These are phyloP conservation scores for Sialis fuliginosa DNA, from an alignment of 2,888 invertebrate species.

Conservation along the genomic window DNA sequence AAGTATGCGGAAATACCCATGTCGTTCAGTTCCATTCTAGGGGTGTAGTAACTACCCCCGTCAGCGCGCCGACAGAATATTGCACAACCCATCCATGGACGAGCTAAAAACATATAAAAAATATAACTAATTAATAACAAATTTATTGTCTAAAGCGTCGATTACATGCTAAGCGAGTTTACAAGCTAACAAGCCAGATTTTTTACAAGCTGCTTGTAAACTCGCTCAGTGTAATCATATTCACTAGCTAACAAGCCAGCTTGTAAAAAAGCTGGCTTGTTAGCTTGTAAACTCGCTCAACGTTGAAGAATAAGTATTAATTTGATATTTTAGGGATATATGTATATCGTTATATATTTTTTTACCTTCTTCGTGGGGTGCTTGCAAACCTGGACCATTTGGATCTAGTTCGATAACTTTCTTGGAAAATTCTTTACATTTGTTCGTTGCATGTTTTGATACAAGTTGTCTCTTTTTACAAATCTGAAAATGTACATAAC, in stretches of 20 bases:
- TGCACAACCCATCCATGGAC: constrained; percentile 64
- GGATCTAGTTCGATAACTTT: constrained; percentile 41
- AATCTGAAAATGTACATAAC: no score
- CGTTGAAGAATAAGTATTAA: no score
- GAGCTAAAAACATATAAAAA: constrained; percentile 23
- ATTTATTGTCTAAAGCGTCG: no score
- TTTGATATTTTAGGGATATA: not conserved
- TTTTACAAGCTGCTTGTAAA: no score
- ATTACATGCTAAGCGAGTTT: no score
- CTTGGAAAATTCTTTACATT: constrained; percentile 44
- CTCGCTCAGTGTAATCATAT: no score
- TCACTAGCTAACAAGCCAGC: no score
- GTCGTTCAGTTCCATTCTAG: constrained; percentile 56
- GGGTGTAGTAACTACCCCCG: constrained; percentile 53
- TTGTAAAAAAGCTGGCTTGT: no score
- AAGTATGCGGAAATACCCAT: constrained; percentile 54
- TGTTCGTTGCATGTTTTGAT: constrained; percentile 39
- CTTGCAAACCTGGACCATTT: constrained; percentile 51
- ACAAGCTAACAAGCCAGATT: no score
- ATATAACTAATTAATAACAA: no score
- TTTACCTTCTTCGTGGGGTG: constrained; percentile 49
- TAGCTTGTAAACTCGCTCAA: no score
- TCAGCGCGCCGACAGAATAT: constrained; percentile 53
- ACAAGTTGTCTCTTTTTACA: constrained; percentile 32
- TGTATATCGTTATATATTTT: not conserved